phyloP scores from a whole-genome alignment of 2,888 invertebrate species.

The Apocheima hispidaria region DNA sequence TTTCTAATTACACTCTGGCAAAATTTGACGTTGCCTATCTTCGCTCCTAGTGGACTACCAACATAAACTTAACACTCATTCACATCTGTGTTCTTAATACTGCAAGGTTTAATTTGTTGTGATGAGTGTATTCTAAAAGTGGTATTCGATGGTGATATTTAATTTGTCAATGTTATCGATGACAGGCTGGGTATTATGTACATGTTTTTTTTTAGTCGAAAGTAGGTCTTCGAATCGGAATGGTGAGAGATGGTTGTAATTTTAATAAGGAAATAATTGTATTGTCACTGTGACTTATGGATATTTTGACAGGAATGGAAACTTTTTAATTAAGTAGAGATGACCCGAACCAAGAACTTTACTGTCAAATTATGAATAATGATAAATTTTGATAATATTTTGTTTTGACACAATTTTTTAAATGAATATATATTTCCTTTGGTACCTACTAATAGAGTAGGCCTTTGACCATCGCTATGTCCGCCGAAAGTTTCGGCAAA shows the following conservation, averaged over 20 bases:
- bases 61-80: constrained; percentile 43
- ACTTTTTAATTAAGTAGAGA: constrained; percentile 13
- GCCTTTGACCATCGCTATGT: too few relatives aligned
- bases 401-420: background rate
- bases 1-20: constrained; percentile 80
- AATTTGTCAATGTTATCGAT: constrained; percentile 83
- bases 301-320: constrained; percentile 19
- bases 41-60: constrained; percentile 55
- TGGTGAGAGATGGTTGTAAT: constrained; percentile 25
- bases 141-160: constrained; percentile 69
- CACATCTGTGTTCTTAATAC: constrained; percentile 37
- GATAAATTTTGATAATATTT: background rate
- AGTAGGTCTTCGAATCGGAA: constrained; percentile 47
- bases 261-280: constrained; percentile 40
- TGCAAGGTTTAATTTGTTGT: constrained; percentile 42
- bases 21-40: constrained; percentile 72
- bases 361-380: constrained; percentile 4
- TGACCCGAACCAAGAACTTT: background rate
- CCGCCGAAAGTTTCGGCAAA: too few relatives aligned
- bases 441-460: too few relatives aligned
- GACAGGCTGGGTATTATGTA: constrained; percentile 76
- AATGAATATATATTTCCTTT: too few relatives aligned
- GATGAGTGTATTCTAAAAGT: background rate
- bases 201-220: constrained; percentile 62
- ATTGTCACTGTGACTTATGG: constrained; percentile 40